Evolutionary conservation across 2,113 vertebrate species (phyloP).

Genomic region (Zapus hudsonius): DNA sequence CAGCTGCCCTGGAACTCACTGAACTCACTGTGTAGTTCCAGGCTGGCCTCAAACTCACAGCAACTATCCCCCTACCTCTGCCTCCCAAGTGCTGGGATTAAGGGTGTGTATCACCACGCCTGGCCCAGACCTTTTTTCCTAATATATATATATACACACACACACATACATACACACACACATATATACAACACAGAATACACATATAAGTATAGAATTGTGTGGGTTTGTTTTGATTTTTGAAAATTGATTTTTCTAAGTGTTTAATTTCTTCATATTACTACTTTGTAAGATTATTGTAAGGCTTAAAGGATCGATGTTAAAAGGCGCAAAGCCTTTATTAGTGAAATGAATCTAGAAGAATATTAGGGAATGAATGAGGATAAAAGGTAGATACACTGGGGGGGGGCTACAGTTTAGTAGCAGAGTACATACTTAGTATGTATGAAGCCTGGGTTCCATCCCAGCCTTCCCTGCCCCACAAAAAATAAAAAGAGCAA

Average conservation of each 20-base stretch:
- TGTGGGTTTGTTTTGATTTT: constrained; percentile 27
- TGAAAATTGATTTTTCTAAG: constrained; percentile 35
- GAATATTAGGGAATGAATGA: constrained; percentile 7
- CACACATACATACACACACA: constrained; percentile 31
- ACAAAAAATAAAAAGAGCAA: not conserved
- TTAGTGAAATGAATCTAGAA: constrained; percentile 46
- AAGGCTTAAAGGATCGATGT: constrained; percentile 32
- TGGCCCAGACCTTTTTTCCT: constrained; percentile 9
- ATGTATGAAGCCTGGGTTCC: not conserved
- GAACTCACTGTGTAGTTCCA: no score
- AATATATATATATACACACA: no score
- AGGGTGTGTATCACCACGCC: no score
- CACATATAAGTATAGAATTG: not conserved
- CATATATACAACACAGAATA: not conserved
- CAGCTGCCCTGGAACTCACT: no score
- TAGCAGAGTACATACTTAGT: not conserved
- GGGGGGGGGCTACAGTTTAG: not conserved
- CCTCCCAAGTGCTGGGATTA: no score
- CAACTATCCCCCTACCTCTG: no score
- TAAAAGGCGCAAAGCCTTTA: constrained; percentile 30
- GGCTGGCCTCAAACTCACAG: no score
- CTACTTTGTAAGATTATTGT: constrained; percentile 35
- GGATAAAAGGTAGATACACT: not conserved
- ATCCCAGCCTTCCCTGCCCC: not conserved
- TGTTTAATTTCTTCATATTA: constrained; percentile 56